These are phyloP conservation scores for Stichopus horrens DNA, from an alignment of 53 echinoderm and acorn worm species.

Conservation along the genomic window DNA sequence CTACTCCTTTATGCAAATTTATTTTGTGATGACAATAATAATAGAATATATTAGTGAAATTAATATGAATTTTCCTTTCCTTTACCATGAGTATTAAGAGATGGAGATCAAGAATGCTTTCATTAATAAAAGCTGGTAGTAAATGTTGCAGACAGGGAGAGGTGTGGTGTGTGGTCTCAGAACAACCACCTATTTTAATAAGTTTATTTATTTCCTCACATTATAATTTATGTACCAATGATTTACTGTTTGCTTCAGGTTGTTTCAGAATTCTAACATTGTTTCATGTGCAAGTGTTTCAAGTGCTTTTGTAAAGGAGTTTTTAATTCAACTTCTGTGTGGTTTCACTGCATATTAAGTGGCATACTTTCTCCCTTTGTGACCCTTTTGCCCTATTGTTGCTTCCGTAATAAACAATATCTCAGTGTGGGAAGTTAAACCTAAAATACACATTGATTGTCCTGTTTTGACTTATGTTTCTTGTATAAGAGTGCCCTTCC, in stretches of 20 bases:
- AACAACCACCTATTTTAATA: too few relatives aligned
- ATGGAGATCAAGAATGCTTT: neutral
- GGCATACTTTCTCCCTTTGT: constrained; percentile 16
- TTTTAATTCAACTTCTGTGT: neutral
- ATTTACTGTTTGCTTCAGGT: constrained; percentile 1
- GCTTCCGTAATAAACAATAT: constrained; percentile 38
- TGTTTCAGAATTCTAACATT: neutral
- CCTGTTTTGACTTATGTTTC: too few relatives aligned
- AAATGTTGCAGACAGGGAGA: neutral
- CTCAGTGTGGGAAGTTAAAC: constrained; percentile 45
- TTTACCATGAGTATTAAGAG: neutral
- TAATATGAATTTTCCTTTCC: neutral
- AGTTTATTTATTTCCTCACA: too few relatives aligned
- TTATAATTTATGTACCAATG: neutral
- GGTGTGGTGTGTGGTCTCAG: too few relatives aligned
- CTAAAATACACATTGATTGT: too few relatives aligned
- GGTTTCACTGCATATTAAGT: constrained; percentile 1
- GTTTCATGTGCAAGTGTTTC: constrained; percentile 36
- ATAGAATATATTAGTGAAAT: neutral
- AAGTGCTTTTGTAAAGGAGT: constrained; percentile 36
- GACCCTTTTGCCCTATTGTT: constrained; percentile 32
- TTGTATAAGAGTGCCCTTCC: too few relatives aligned
- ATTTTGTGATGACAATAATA: constrained; percentile 1
- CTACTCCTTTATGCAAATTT: neutral
- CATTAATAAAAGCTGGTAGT: constrained; percentile 4